A percentile compares a stretch with the other conserved stretches of the same genome.
Evolutionary conservation across 2,888 invertebrate species (phyloP).

Genomic region (Lithophane socia): DNA sequence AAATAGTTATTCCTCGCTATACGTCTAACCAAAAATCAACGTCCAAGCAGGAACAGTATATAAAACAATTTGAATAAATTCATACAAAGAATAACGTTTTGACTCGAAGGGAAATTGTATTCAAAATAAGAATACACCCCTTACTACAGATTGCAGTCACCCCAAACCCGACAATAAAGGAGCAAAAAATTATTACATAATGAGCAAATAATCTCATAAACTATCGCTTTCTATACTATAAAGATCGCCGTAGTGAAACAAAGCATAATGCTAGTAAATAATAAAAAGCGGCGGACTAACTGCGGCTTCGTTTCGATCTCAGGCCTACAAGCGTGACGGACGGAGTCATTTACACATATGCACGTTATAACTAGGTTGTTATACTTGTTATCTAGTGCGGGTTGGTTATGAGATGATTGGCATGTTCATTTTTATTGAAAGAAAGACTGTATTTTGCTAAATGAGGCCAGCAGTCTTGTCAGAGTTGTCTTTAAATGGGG

Average conservation of each 20-base stretch:
- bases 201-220: conserved; percentile 52
- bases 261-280: conserved; percentile 63
- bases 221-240: conserved; percentile 69
- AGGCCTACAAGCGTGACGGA: conserved; percentile 77
- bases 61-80: not conserved
- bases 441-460: not conserved
- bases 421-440: conserved; percentile 24
- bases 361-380: conserved; percentile 44
- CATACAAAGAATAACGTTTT: not conserved
- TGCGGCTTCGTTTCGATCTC: conserved; percentile 77
- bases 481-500: not conserved
- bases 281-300: conserved; percentile 59
- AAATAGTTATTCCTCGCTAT: not conserved
- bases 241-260: conserved; percentile 63
- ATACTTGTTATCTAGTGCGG: conserved; percentile 48
- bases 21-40: not conserved
- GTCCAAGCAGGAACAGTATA: not conserved
- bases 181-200: conserved; percentile 29
- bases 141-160: too few species aligned
- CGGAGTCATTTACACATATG: conserved; percentile 59
- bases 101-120: too few species aligned
- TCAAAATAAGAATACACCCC: not conserved
- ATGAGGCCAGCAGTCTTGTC: not conserved
- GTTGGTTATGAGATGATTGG: conserved; percentile 41
- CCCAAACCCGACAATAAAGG: not conserved